Base-by-base conservation (phyloP, 64 coral and sea anemone genomes). In the Orbicella faveolata region DNA sequence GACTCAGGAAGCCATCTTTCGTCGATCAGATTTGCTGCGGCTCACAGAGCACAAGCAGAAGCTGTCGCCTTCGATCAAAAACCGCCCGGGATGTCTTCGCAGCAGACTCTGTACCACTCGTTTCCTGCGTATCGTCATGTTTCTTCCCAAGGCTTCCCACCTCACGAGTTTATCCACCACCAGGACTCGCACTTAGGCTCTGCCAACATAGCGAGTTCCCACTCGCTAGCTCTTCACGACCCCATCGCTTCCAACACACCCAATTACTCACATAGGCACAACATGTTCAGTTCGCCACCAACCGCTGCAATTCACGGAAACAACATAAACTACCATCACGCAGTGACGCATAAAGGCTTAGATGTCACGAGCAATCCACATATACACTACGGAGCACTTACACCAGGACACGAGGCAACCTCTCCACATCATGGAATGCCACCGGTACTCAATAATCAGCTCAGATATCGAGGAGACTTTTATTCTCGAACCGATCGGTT, bases 61-160 rank as follows among this genome's bases (percentile, higher is more conserved):
- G 86, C 92, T 72, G 76, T 97, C 52, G 84, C 92, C 11, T 97
- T 94, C 84, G 95, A 97, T 73, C 95, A 97, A 89, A 97, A 97
- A 88, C 72, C 95, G 63, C 91, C 88, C 26, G 95, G 88, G 23
- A 97, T 97, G 95, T 88, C 95, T 7, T 79, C 90, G 75, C 95
- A 97, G 79, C 95, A 97, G 88, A 97, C 88, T 57, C 80, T 97
- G 51, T 97, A 97, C 75, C 95, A 97, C 81, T 97, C 95, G 78
- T 97, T 97, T 90, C 95, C 95, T 52, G 92, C 92, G n/a, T 97
- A 97, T 78, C 83, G 95, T 83, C 95, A 97, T 90, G 81, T 97
- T 85, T 30, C 92, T 83, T 87, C 92, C 33, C 92, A 77, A 81
- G 95, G 92, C 37, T 97, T 94, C 69, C 79, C 85, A 61, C 90